A percentile compares a stretch with the other conserved stretches of the same genome.
Conservation (phyloP, 2,797 vertebrate species). For the Otolemur crassicaudatus region DNA sequence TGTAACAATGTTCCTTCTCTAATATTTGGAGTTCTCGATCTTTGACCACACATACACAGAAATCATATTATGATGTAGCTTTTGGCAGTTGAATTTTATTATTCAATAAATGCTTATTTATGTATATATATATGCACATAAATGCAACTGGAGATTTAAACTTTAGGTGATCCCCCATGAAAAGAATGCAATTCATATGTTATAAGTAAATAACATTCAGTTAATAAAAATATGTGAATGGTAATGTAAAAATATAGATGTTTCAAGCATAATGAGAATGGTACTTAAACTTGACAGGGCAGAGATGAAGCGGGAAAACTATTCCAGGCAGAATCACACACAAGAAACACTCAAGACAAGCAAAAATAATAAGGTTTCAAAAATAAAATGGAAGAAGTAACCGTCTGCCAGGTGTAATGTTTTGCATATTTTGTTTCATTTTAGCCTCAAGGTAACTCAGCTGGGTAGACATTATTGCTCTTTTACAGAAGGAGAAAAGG, state of each 20-base stretch:
- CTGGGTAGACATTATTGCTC: background rate
- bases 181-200: background rate
- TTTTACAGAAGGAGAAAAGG: background rate
- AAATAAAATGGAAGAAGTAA: background rate
- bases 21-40: background rate
- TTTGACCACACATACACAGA: background rate
- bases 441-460: background rate
- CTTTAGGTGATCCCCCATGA: background rate
- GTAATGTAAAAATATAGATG: background rate
- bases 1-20: background rate
- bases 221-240: conserved; percentile 8
- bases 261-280: background rate
- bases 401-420: background rate
- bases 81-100: background rate
- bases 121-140: background rate
- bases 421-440: background rate
- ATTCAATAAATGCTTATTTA: background rate
- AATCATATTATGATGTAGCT: background rate
- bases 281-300: background rate
- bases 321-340: background rate
- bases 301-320: background rate
- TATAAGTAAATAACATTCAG: background rate
- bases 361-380: background rate
- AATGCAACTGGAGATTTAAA: background rate
- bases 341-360: background rate